Evolutionary conservation across 1,140 invertebrate genomes (phyloP), one percentile per base, ranked within the genome.

Genomic region (Chlorops oryzae): DNA sequence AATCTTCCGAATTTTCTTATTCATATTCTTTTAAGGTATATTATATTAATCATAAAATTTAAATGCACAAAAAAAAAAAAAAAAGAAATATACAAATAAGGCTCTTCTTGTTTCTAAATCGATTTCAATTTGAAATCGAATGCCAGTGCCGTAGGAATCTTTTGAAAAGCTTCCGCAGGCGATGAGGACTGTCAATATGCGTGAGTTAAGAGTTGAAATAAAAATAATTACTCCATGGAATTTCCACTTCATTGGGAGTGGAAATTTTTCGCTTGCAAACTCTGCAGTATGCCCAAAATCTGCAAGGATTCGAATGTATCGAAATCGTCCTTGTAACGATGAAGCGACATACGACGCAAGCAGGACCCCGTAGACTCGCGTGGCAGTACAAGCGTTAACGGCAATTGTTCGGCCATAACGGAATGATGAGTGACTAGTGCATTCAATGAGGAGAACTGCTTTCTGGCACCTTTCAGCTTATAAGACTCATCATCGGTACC

Each of bases 341-440:
- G n/a, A n/a, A n/a, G n/a, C n/a, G n/a, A n/a, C n/a, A n/a, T n/a
- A n/a, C n/a, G 15, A 65, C 44, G 0, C 59, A n/a, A n/a, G n/a
- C n/a, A n/a, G n/a, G n/a, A n/a, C n/a, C n/a, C n/a, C 9, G 28
- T 32, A 15, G 28, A 32, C 24, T 87, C 86, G 35, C 87, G 78
- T 53, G 81, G 84, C 47, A 92, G 73, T 5, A 86, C 86, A 49
- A 97, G 77, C 5, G 92, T 88, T 73, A 91, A 91, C 3, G 94
- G 94, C 62, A 97, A 77, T 61, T 96, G 79, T 77, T 95, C 92
- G 24, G 87, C 88, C 91, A 95, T 94, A 47, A 95, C 90, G 52
- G 89, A 92, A 74, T 94, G 91, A 74, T 95, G 92, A 17, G 88
- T 90, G 62, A 97, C 92, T 51, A 97, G 78, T 2, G 93, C 85